These are phyloP conservation scores for Leptopilina syphax DNA, from an alignment of 2,888 invertebrate genomes.

Conservation along the genomic window DNA sequence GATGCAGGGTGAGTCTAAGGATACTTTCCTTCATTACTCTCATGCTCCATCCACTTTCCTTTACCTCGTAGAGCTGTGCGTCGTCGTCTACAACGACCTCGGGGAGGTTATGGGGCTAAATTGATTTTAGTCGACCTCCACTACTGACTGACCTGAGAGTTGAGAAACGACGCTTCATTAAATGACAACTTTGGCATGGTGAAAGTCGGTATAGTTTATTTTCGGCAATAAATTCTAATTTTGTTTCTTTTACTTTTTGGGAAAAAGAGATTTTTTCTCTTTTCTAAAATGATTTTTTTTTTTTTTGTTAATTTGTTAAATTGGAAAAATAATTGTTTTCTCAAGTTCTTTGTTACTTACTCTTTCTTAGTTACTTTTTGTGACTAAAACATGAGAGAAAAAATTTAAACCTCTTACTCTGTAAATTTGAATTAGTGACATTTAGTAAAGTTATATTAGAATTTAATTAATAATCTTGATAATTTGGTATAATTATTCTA, in stretches of 20 bases:
- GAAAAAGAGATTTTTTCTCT: neutral
- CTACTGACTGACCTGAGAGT: constrained; percentile 10
- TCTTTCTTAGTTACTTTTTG: too few relatives aligned
- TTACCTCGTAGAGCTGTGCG: neutral
- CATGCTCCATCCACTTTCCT: constrained; percentile 21
- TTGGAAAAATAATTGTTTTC: too few relatives aligned
- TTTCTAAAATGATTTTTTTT: too few relatives aligned
- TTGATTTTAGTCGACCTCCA: constrained; percentile 18
- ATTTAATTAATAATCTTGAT: too few relatives aligned
- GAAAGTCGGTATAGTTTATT: neutral
- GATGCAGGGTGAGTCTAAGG: neutral
- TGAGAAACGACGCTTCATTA: constrained; percentile 19
- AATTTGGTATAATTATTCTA: too few relatives aligned
- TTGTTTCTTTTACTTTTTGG: neutral
- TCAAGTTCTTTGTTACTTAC: too few relatives aligned
- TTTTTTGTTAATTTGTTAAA: too few relatives aligned
- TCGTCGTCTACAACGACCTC: constrained; percentile 14
- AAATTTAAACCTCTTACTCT: too few relatives aligned
- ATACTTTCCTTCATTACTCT: constrained; percentile 29
- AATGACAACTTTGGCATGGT: neutral
- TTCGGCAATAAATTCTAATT: neutral
- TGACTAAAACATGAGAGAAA: too few relatives aligned
- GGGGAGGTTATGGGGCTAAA: neutral
- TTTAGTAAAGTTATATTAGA: too few relatives aligned
- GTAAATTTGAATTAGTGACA: too few relatives aligned